Percentiles rank a stretch among this genome's conserved stretches.
phyloP scores from a whole-genome alignment of 1,140 invertebrate genomes.

The Apocrypta bakeri region DNA sequence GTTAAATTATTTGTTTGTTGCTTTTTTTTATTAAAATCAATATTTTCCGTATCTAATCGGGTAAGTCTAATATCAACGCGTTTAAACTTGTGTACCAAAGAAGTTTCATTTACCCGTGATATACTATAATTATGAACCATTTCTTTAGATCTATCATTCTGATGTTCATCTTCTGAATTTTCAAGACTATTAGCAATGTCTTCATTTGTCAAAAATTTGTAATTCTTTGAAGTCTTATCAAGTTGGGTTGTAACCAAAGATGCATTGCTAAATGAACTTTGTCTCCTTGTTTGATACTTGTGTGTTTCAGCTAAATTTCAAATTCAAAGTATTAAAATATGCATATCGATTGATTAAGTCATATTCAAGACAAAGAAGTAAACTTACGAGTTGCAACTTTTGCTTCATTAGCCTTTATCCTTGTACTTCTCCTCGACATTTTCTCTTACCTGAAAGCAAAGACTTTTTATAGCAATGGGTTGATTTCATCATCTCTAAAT shows the following conservation, averaged over 20 bases:
- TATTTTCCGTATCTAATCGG: too few relatives aligned
- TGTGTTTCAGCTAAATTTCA: neutral
- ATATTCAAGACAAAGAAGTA: neutral
- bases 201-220: neutral
- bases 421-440: conserved; percentile 1
- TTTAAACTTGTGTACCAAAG: too few relatives aligned
- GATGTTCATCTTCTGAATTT: neutral
- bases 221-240: neutral
- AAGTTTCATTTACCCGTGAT: too few relatives aligned
- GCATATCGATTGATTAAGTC: neutral
- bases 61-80: too few relatives aligned
- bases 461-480: neutral
- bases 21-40: too few relatives aligned
- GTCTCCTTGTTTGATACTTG: neutral
- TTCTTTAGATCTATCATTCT: neutral
- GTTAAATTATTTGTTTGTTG: neutral
- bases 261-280: neutral
- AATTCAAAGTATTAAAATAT: neutral
- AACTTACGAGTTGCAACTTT: neutral
- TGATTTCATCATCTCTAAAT: too few relatives aligned
- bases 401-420: neutral
- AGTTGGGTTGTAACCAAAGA: neutral
- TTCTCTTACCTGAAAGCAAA: neutral
- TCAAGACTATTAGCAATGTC: neutral
- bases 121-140: too few relatives aligned